These are phyloP conservation scores for Oryzaephilus surinamensis DNA, from an alignment of 1,140 invertebrate species.

Conservation along the genomic window DNA sequence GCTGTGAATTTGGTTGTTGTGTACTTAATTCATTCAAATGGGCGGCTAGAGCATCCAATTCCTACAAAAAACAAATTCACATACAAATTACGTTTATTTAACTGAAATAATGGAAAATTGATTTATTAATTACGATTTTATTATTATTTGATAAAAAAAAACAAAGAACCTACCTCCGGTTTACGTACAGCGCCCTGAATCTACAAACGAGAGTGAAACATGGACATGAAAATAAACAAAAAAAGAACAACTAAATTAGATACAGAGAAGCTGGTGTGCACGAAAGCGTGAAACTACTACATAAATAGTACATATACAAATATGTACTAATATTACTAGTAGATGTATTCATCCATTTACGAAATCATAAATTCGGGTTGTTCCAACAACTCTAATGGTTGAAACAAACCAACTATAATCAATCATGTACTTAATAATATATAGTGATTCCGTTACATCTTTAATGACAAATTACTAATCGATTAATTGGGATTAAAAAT, in stretches of 20 bases:
- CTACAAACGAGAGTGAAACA: slow-evolving; percentile 32
- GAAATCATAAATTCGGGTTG: too few relatives aligned
- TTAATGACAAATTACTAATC: too few relatives aligned
- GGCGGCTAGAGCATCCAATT: slow-evolving; percentile 84
- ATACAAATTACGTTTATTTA: too few relatives aligned
- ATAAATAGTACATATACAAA: too few relatives aligned
- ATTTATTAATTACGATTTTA: slow-evolving; percentile 3
- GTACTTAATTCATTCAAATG: slow-evolving; percentile 87
- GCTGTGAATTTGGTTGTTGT: slow-evolving; percentile 43
- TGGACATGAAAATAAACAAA: slow-evolving; percentile 37
- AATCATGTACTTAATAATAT: too few relatives aligned
- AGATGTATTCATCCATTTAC: too few relatives aligned
- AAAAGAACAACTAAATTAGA: slow-evolving; percentile 35
- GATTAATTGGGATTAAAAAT: too few relatives aligned
- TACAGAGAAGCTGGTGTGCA: too few relatives aligned
- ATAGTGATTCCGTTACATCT: too few relatives aligned
- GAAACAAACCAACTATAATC: slow-evolving; percentile 23
- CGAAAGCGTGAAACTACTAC: too few relatives aligned
- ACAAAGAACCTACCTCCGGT: slow-evolving; percentile 60
- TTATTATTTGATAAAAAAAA: slow-evolving; percentile 3
- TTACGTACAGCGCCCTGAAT: slow-evolving; percentile 58
- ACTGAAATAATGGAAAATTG: slow-evolving; percentile 6
- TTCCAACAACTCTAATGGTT: too few relatives aligned
- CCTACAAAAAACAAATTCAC: slow-evolving; percentile 41
- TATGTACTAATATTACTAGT: too few relatives aligned